Base-by-base conservation (phyloP, 2,797 vertebrate genomes). In the Mionectes olivaceus region DNA sequence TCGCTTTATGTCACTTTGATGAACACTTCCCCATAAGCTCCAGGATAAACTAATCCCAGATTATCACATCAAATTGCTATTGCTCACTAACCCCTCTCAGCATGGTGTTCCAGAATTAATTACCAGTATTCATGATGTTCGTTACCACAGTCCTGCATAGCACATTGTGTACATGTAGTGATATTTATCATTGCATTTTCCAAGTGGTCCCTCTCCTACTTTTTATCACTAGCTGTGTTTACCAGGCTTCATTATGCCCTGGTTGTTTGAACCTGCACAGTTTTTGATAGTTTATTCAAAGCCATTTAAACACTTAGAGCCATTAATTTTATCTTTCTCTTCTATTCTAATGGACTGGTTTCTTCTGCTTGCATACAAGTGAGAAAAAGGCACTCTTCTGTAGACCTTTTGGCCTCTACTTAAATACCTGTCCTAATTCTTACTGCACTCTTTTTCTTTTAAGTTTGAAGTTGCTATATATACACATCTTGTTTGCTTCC, bases 191-290 rank as follows among this genome's bases (percentile, higher is more conserved):
- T 56, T 81, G 43, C 33, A 11, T 83, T 93, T 93, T 89, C 69
- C 76, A 89, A 92, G 85, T 86, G 79, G 63, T 94, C 94, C 87
- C 92, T 84, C 43, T 94, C 41, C 87, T 93, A 74, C 82, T 76
- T 93, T 96, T 82, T 76, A 82, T 95, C 91, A 53, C 85, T 90
- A 67, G 27, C 44, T 46, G 35, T 90, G 73, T 95, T 94, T 91
- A 78, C 65, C 52, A 59, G 87, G 32, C 49, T 41, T 94, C 87
- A 27, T 90, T 93, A 86, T 75, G 14, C 59, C 76, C 1, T 56
- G 49, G 41, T 67, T 64, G 17, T 76, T 91, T 67, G 39, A 33
- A 69, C 67, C 44, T 93, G 67, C 56, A 25, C 86, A 78, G 64
- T 78, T 95, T 91, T 80, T 69, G 15, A 46, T 88, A 57, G 53